These are phyloP conservation scores for Coccyzus lansbergi DNA, from an alignment of 2,797 vertebrate species.

Conservation along the genomic window DNA sequence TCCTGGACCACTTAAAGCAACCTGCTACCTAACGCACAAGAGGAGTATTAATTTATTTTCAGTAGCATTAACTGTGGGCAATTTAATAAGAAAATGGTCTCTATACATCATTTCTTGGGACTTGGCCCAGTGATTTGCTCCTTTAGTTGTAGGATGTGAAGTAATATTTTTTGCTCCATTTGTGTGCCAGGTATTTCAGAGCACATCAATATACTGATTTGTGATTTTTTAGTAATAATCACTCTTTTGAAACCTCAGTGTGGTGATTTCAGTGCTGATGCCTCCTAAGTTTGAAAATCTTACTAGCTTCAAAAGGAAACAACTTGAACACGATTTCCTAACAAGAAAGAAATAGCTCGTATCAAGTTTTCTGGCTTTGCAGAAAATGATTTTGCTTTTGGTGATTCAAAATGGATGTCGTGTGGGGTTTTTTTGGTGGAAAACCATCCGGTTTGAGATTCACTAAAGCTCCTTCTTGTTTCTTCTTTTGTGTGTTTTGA, in stretches of 20 bases:
- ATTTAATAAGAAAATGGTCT: conserved; percentile 13
- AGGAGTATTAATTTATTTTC: conserved; percentile 2
- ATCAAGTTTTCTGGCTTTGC: background rate
- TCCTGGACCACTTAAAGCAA: conserved; percentile 2
- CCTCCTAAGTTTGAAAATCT: background rate
- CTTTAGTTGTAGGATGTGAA: background rate
- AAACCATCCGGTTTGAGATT: background rate
- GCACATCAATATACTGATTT: background rate
- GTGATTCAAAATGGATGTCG: background rate
- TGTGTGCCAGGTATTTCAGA: background rate
- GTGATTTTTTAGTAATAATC: background rate
- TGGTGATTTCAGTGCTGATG: background rate
- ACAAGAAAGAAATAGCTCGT: background rate
- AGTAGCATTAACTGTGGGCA: conserved; percentile 26
- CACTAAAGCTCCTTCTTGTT: background rate
- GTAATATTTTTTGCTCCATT: background rate
- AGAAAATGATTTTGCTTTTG: background rate
- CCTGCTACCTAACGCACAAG: background rate
- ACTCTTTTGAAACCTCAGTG: background rate
- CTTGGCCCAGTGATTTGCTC: background rate
- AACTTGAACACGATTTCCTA: background rate
- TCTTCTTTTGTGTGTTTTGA: background rate
- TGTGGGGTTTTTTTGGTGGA: background rate
- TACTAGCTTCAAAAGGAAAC: background rate
- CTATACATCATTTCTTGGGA: background rate